phyloP scores from a whole-genome alignment of 2,113 vertebrate genomes.

The Theristicus caerulescens region DNA sequence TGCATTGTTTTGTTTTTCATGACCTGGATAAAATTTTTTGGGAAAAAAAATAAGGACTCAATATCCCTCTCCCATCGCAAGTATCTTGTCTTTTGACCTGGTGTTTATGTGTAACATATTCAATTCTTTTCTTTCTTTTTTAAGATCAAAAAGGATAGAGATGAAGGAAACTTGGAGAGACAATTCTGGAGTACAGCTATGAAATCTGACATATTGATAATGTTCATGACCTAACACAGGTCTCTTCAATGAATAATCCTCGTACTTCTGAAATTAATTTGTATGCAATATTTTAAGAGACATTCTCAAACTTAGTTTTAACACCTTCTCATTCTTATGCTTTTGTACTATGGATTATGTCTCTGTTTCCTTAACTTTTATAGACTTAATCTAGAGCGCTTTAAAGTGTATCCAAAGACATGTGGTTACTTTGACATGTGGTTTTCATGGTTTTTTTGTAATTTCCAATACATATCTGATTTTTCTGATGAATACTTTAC shows the following conservation, averaged over 20 bases:
- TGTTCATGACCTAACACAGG: neutral
- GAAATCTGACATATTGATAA: neutral
- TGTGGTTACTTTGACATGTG: conserved; percentile 33
- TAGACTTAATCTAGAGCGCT: conserved; percentile 35
- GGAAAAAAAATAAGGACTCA: neutral
- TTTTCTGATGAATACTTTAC: conserved; percentile 42
- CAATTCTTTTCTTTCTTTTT: neutral
- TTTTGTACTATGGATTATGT: conserved; percentile 29
- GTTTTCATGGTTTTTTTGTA: conserved; percentile 58
- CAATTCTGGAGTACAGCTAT: neutral
- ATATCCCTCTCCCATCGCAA: neutral
- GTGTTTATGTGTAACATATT: neutral
- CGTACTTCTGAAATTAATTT: conserved; percentile 23
- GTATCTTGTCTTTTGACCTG: neutral
- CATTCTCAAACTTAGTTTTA: conserved; percentile 28
- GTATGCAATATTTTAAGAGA: conserved; percentile 52
- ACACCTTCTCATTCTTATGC: conserved; percentile 25
- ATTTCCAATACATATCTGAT: conserved; percentile 56
- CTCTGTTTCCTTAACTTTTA: conserved; percentile 63
- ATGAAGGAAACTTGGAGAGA: conserved; percentile 12
- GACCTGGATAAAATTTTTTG: neutral
- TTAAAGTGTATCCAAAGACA: conserved; percentile 65
- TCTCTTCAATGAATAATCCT: neutral
- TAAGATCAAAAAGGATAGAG: neutral
- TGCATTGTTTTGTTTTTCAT: neutral